Evolutionary conservation across 1,140 invertebrate genomes (phyloP).

Genomic region (Heliconius hewitsoni): DNA sequence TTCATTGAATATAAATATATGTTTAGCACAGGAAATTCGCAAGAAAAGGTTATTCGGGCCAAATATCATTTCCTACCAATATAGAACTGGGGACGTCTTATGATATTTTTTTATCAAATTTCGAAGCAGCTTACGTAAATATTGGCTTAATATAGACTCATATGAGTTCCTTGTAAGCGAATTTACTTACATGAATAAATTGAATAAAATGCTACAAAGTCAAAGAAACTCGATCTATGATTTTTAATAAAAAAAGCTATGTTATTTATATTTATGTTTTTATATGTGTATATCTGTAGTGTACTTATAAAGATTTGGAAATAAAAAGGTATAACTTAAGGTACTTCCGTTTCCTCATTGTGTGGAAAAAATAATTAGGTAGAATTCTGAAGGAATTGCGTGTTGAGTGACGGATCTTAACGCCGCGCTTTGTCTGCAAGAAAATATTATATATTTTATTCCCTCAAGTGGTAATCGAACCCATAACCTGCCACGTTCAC

Average conservation of each 20-base stretch:
- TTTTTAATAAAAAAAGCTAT: not conserved
- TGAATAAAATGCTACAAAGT: not conserved
- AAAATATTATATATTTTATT: too few relatives aligned
- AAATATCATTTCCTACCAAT: constrained; percentile 23
- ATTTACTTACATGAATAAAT: not conserved
- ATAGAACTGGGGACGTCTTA: constrained; percentile 11
- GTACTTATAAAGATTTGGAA: too few relatives aligned
- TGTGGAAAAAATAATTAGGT: too few relatives aligned
- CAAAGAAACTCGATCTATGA: not conserved
- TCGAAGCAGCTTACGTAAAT: constrained; percentile 14
- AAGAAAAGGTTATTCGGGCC: constrained; percentile 8
- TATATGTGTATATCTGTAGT: too few relatives aligned
- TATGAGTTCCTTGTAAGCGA: not conserved
- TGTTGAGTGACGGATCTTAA: too few relatives aligned
- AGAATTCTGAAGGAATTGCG: too few relatives aligned
- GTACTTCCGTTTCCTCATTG: too few relatives aligned
- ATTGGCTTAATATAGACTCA: constrained; percentile 5
- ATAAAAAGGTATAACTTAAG: too few relatives aligned
- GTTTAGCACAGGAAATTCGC: not conserved
- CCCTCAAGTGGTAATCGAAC: too few relatives aligned
- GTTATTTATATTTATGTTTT: too few relatives aligned
- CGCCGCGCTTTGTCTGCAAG: too few relatives aligned
- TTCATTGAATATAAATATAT: not conserved
- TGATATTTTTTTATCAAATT: constrained; percentile 24
- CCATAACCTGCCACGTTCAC: too few relatives aligned